These are phyloP conservation scores for Lepetodrilus schrolli DNA, from an alignment of 2,888 invertebrate species.

Conservation along the genomic window DNA sequence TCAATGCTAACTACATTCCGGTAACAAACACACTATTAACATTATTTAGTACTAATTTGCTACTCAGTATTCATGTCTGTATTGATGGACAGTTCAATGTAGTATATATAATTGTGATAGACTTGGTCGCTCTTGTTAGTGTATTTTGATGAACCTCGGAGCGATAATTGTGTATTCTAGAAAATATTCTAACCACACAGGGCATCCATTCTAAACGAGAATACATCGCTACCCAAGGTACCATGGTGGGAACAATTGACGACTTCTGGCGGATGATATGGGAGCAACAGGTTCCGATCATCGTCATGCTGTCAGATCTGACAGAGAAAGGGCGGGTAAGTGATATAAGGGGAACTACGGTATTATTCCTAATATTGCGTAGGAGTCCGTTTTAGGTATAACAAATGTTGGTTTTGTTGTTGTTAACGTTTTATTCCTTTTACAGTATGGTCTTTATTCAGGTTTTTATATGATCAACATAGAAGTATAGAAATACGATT, in stretches of 20 bases:
- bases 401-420: too few relatives aligned
- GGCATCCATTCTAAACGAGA: slow-evolving; percentile 81
- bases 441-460: too few relatives aligned
- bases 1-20: slow-evolving; percentile 85
- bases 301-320: slow-evolving; percentile 83
- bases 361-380: too few relatives aligned
- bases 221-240: slow-evolving; percentile 85
- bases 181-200: too few relatives aligned
- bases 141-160: background rate
- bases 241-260: slow-evolving; percentile 80
- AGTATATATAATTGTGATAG: background rate
- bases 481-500: too few relatives aligned
- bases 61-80: background rate
- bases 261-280: slow-evolving; percentile 86
- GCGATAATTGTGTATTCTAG: too few relatives aligned
- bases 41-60: too few relatives aligned
- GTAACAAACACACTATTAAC: too few relatives aligned
- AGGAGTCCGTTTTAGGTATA: too few relatives aligned
- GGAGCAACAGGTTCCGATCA: slow-evolving; percentile 81
- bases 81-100: background rate
- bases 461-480: too few relatives aligned
- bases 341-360: too few relatives aligned
- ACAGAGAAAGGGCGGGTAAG: slow-evolving; percentile 81
- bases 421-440: too few relatives aligned
- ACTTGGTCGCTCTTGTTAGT: background rate